Evolutionary conservation across 2,888 invertebrate genomes (phyloP).

Genomic region (Eueremaeus valkanovi): DNA sequence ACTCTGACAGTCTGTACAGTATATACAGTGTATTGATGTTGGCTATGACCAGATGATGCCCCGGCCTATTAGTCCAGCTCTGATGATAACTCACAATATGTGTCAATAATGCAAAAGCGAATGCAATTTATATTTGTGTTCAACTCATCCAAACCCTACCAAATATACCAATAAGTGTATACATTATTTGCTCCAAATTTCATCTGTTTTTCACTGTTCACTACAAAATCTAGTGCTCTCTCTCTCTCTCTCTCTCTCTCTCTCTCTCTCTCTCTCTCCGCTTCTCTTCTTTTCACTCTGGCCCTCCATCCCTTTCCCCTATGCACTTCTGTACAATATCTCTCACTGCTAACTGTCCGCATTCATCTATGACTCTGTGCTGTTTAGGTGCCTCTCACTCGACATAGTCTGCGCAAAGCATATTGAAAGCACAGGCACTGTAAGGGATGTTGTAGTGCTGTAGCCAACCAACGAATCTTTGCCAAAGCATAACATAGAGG

Average conservation of each 20-base stretch:
- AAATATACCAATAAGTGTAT: background rate
- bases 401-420: background rate
- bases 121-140: background rate
- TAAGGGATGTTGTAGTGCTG: background rate
- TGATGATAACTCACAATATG: slow-evolving; percentile 8
- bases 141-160: background rate
- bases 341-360: background rate
- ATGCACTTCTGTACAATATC: background rate
- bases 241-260: slow-evolving; percentile 20
- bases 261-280: slow-evolving; percentile 9
- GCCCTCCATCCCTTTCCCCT: background rate
- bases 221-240: background rate
- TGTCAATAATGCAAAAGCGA: background rate
- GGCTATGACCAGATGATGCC: background rate
- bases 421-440: background rate
- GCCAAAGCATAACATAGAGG: slow-evolving; percentile 23
- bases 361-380: background rate
- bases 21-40: background rate
- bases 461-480: background rate
- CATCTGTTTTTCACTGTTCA: slow-evolving; percentile 20
- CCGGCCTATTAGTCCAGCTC: background rate
- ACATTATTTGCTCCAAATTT: slow-evolving; percentile 15
- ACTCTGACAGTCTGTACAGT: too few species aligned
- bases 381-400: background rate
- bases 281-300: slow-evolving; percentile 2